Base-by-base conservation (phyloP, 30 jellyfish, hydroid and myxozoan genomes). In the Pelagia noctiluca region DNA sequence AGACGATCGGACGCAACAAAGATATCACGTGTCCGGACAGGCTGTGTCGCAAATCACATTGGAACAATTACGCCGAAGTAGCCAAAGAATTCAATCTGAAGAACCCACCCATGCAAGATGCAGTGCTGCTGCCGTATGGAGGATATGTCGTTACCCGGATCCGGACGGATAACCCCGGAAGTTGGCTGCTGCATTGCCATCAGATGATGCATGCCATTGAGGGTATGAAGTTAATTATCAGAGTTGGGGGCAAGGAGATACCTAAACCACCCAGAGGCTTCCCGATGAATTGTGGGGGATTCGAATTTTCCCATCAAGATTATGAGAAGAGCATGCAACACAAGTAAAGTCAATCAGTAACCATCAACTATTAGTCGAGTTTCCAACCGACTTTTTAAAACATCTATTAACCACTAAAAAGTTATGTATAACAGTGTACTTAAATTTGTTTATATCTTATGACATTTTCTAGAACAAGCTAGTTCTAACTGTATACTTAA, bases 151-250 rank as follows among this genome's bases (percentile, higher is more conserved):
- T 92, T 25, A 67, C 86, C 21, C 82, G 98, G 30, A 77, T 92
- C 54, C 87, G 95, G 81, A 78, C 98, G 11, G 90, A 92, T 49
- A 92, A 92, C 77, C 98, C 98, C 3, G 98, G 98, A 7, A 78
- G 67, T 35, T 92, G 98, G 98, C 71, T 92, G 33, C 28, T 92
- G 88, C 98, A 92, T 50, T 92, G 98, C 80, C 98, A 92, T 29
- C 87, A 88, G 46, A 87, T 76, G 87, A 80, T 78, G 76, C 98
- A 92, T 49, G 85, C 89, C 29, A 63, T 83, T 32, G 98, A 92
- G 23, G 98, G 98, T 19, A 92, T 92, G 98, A 97, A 97, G 23
- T 83, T 86, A 35, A 91, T 92, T 35, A 24, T 92, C 35, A 38
- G 79, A 18, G 98, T 88, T 49, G 98, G 91, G 24, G 80, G 75